Percentiles rank a stretch among this genome's conserved stretches.
phyloP scores from a whole-genome alignment of 2,888 invertebrate species.

The Piscicola geometra region DNA sequence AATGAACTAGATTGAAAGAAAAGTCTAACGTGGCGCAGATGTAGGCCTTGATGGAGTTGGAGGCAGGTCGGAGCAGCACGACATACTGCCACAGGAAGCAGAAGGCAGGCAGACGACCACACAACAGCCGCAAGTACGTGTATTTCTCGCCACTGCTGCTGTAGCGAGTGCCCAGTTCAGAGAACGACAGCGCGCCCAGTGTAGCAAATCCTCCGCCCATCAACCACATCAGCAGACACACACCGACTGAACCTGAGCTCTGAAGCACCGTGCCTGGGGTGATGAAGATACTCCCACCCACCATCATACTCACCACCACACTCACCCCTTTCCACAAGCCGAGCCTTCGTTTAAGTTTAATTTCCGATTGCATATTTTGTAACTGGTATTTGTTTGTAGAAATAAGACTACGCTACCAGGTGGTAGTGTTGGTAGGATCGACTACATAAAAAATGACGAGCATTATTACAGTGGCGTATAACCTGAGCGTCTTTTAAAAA shows the following conservation, averaged over 20 bases:
- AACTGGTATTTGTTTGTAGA: too few relatives aligned
- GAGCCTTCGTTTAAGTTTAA: too few relatives aligned
- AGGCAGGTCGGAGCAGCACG: neutral
- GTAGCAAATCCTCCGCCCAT: neutral
- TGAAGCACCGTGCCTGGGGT: constrained; percentile 1
- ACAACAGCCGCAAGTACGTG: neutral
- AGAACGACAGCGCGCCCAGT: neutral
- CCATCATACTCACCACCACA: neutral
- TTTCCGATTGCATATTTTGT: too few relatives aligned
- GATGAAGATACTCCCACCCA: neutral
- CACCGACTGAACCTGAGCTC: neutral
- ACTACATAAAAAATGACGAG: too few relatives aligned
- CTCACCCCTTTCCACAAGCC: neutral
- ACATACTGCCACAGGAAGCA: constrained; percentile 1
- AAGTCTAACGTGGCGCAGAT: neutral
- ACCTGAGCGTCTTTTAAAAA: too few relatives aligned
- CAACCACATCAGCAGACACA: constrained; percentile 16
- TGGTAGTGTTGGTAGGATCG: too few relatives aligned
- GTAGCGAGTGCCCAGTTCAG: constrained; percentile 1
- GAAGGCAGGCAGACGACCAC: neutral
- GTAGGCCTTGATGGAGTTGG: neutral
- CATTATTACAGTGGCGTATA: too few relatives aligned
- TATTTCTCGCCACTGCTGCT: neutral
- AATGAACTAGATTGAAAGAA: too few relatives aligned
- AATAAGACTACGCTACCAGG: too few relatives aligned